These are phyloP conservation scores for Pseudoatta argentina DNA, from an alignment of 1,140 invertebrate species.

Conservation along the genomic window DNA sequence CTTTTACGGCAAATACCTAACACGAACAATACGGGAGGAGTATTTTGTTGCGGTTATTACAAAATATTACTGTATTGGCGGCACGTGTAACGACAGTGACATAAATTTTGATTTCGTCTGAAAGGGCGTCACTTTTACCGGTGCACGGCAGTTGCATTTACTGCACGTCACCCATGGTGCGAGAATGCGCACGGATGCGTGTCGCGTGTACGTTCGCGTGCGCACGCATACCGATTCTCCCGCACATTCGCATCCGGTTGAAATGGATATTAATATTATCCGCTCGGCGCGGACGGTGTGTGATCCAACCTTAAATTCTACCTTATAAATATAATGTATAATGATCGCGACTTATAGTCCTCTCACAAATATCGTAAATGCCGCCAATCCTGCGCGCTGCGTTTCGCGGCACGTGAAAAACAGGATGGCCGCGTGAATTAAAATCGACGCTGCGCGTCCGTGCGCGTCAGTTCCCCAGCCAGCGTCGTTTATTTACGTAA, in stretches of 20 bases:
- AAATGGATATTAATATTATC: slow-evolving; percentile 81
- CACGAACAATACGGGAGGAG: slow-evolving; percentile 1
- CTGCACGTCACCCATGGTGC: not conserved
- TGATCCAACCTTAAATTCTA: slow-evolving; percentile 79
- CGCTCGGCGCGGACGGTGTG: slow-evolving; percentile 61
- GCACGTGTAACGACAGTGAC: not conserved
- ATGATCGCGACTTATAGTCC: slow-evolving; percentile 66
- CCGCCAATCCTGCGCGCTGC: not conserved
- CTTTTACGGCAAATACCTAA: slow-evolving; percentile 20
- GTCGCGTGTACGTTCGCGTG: slow-evolving; percentile 24
- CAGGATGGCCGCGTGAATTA: slow-evolving; percentile 47
- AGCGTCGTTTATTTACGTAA: slow-evolving; percentile 36
- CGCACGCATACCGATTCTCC: slow-evolving; percentile 11
- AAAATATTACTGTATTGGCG: slow-evolving; percentile 57
- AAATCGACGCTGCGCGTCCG: slow-evolving; percentile 55
- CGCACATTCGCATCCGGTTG: slow-evolving; percentile 68
- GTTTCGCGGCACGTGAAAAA: slow-evolving; percentile 12
- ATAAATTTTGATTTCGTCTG: slow-evolving; percentile 47
- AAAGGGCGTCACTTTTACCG: slow-evolving; percentile 61
- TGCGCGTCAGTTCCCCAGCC: slow-evolving; percentile 29
- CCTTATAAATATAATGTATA: slow-evolving; percentile 77
- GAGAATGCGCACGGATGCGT: slow-evolving; percentile 25
- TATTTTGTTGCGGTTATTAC: slow-evolving; percentile 33
- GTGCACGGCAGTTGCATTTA: not conserved
- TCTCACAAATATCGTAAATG: slow-evolving; percentile 39